Conservation (phyloP, 2,888 invertebrate species). For the Melanostoma mellinum region DNA sequence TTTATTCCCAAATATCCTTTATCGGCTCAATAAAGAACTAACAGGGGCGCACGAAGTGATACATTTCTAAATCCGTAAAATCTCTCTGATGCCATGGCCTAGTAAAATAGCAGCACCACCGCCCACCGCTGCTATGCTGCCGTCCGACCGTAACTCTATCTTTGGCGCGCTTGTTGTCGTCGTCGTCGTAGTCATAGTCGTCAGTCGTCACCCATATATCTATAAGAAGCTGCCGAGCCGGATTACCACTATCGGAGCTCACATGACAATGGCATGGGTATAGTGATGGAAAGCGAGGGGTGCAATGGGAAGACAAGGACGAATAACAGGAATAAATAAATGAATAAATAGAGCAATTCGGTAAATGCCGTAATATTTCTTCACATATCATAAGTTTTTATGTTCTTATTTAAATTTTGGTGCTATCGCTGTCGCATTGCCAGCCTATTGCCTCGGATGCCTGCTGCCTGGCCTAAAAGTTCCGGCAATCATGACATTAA, state of each 20-base stretch:
- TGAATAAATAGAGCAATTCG: conserved; percentile 76
- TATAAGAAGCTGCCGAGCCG: conserved; percentile 41
- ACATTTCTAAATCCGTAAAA: conserved; percentile 68
- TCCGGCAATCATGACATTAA: conserved; percentile 64
- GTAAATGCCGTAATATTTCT: conserved; percentile 80
- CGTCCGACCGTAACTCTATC: no score
- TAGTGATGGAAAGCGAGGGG: not conserved
- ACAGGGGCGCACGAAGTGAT: conserved; percentile 69
- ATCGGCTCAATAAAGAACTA: conserved; percentile 72
- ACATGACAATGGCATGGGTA: conserved; percentile 35
- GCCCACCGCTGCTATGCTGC: not conserved
- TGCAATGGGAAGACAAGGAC: conserved; percentile 43
- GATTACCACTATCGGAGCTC: conserved; percentile 69
- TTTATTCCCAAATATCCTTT: conserved; percentile 71
- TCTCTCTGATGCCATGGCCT: conserved; percentile 36
- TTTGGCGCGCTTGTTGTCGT: not conserved
- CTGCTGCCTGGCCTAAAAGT: conserved; percentile 47
- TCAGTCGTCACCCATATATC: conserved; percentile 39
- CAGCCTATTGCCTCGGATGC: conserved; percentile 41
- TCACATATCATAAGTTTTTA: conserved; percentile 82
- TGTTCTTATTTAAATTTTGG: conserved; percentile 77
- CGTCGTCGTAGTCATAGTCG: conserved; percentile 31
- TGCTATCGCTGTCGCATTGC: conserved; percentile 65
- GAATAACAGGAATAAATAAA: conserved; percentile 70
- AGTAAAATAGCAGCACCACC: conserved; percentile 10